Percentiles rank a stretch among this genome's conserved stretches.
These are phyloP conservation scores for Adoxophyes honmai DNA, from an alignment of 1,140 invertebrate genomes.

Conservation along the genomic window DNA sequence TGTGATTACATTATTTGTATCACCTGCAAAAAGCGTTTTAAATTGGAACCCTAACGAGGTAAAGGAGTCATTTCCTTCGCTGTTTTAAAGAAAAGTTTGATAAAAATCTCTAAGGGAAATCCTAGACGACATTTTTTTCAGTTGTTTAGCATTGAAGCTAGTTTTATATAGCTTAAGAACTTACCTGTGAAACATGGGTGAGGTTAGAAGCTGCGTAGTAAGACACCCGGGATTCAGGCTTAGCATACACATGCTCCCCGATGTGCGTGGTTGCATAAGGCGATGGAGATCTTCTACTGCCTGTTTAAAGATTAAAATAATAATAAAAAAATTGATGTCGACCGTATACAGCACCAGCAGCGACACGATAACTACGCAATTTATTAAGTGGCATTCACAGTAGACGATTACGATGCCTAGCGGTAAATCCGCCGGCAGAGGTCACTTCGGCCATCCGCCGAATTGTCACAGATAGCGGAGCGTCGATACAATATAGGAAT, in stretches of 20 bases:
- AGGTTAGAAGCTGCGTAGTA: constrained; percentile 70
- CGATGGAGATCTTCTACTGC: constrained; percentile 78
- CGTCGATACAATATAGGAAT: no score
- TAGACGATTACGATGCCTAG: no score
- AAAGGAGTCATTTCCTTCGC: constrained; percentile 60
- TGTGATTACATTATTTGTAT: constrained; percentile 68
- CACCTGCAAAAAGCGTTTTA: constrained; percentile 55
- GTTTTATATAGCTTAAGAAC: no score
- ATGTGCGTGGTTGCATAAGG: constrained; percentile 81
- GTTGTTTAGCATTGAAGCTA: no score
- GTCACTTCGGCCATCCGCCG: no score
- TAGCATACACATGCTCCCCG: constrained; percentile 70
- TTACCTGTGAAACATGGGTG: constrained; percentile 71
- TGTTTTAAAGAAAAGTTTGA: constrained; percentile 25
- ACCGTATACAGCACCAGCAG: no score
- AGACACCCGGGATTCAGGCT: constrained; percentile 63
- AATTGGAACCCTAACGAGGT: constrained; percentile 67
- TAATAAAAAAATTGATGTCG: no score
- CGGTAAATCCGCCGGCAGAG: no score
- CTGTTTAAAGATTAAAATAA: constrained; percentile 31
- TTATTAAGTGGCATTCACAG: no score
- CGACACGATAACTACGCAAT: no score
- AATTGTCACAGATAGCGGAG: no score
- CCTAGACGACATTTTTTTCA: constrained; percentile 12
- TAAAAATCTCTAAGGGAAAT: not conserved